A percentile compares a stretch with the other conserved stretches of the same genome.
Conservation (phyloP, 2,797 vertebrate species). For the Nothura maculosa region DNA sequence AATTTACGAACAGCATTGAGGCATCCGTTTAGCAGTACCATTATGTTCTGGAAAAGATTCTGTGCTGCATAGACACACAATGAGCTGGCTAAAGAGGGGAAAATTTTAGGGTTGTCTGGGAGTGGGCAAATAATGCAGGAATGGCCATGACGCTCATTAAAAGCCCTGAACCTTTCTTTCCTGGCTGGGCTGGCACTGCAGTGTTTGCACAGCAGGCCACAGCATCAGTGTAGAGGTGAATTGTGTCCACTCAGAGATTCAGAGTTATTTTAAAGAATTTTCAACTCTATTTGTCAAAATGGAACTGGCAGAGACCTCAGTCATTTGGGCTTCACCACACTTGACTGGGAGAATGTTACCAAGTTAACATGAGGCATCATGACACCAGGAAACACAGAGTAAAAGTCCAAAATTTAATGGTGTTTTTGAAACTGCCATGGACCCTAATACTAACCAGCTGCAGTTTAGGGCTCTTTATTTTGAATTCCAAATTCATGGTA, state of each 20-base stretch:
- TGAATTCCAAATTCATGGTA: neutral
- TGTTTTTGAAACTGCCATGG: neutral
- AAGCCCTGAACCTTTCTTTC: neutral
- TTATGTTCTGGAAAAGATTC: constrained; percentile 35
- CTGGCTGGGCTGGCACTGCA: neutral
- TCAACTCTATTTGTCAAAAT: neutral
- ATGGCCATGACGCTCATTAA: constrained; percentile 48
- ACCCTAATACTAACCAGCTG: neutral
- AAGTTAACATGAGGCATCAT: neutral
- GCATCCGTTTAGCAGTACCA: constrained; percentile 42
- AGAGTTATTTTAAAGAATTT: neutral
- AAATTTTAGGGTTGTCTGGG: neutral
- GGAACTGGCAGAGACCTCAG: neutral
- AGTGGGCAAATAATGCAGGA: constrained; percentile 4
- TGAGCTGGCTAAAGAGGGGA: neutral
- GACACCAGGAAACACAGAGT: neutral
- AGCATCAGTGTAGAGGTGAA: neutral
- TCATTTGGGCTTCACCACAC: neutral
- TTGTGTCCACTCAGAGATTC: neutral
- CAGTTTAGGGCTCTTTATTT: neutral
- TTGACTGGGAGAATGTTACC: neutral
- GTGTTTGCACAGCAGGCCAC: neutral
- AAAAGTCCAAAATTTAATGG: neutral
- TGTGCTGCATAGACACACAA: neutral
- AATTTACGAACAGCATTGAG: constrained; percentile 48